Percentiles rank a stretch among this genome's conserved stretches.
These are phyloP conservation scores for Scaptodrosophila latifasciaeformis DNA, from an alignment of 2,888 invertebrate species.

Conservation along the genomic window DNA sequence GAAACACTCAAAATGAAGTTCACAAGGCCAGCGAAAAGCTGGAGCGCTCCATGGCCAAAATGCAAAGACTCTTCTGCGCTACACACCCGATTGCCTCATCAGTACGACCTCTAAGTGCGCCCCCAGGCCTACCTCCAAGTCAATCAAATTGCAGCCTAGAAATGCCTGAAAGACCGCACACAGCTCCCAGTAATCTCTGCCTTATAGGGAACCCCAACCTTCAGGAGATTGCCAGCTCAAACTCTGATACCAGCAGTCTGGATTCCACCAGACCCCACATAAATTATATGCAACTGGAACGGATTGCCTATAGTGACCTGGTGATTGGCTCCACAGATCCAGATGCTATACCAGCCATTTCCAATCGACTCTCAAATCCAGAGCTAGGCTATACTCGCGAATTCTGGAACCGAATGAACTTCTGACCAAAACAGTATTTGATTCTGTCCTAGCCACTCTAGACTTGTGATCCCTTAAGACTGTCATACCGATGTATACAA, in stretches of 20 bases:
- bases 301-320: too few species aligned
- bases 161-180: slow-evolving; percentile 35
- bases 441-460: too few species aligned
- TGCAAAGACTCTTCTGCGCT: slow-evolving; percentile 57
- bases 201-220: too few species aligned
- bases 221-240: slow-evolving; percentile 3
- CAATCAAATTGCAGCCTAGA: too few species aligned
- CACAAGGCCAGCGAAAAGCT: slow-evolving; percentile 41
- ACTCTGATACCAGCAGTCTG: background rate
- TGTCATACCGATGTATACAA: too few species aligned
- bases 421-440: slow-evolving; percentile 14
- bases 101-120: slow-evolving; percentile 24
- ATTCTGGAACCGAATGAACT: slow-evolving; percentile 49
- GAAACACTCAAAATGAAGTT: background rate
- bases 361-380: too few species aligned
- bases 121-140: background rate
- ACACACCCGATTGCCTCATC: background rate
- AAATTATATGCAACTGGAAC: too few species aligned
- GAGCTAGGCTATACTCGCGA: slow-evolving; percentile 30
- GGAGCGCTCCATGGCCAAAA: slow-evolving; percentile 65
- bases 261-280: too few species aligned
- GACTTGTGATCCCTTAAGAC: too few species aligned
- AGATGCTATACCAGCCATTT: too few species aligned
- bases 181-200: slow-evolving; percentile 45
- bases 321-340: too few species aligned